Evolutionary conservation across 2,113 vertebrate species (phyloP), one percentile per base, ranked within the genome.

Genomic region (Eira barbara): DNA sequence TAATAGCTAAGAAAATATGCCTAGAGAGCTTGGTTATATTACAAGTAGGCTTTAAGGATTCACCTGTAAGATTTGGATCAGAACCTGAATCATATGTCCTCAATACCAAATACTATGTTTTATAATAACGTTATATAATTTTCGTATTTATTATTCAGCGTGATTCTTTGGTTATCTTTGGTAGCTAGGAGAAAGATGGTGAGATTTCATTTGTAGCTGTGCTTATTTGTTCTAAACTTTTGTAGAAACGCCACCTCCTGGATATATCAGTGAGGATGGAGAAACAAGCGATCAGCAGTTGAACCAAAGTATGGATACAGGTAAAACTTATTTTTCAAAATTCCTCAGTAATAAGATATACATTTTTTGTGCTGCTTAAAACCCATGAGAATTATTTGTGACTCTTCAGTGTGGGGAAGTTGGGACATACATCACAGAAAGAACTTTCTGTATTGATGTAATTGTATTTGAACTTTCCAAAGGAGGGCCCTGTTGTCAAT

Each of bases 221-320:
- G 21, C 21, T 57, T 94, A 94, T 94, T 89, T 96, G 31, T 91
- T 96, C 29, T 82, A 61, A 97, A 97, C 91, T 93, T 97, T 89
- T 78, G 20, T 98, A 99, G 99, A 99, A 99, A 99, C 99, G 15
- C 99, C 99, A 94, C 99, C 99, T 42, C 99, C 99, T 18, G 99
- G 99, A 29, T 99, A 99, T 97, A 99, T 99, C 98, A 99, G 99
- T 99, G 99, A 99, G 99, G 99, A 99, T 99, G 99, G 99, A 96
- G 99, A 99, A 98, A 99, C 99, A 34, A 99, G 99, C 81, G 99
- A 99, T 98, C 99, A 99, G 92, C 99, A 99, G 98, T 98, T 99
- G 99, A 99, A 99, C 99, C 99, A 99, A 99, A 99, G 99, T 99
- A 99, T 99, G 99, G 99, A 99, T 98, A 99, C 99, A 99, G 99